phyloP scores from a whole-genome alignment of 2,797 vertebrate species.

The Phataginus tricuspis region DNA sequence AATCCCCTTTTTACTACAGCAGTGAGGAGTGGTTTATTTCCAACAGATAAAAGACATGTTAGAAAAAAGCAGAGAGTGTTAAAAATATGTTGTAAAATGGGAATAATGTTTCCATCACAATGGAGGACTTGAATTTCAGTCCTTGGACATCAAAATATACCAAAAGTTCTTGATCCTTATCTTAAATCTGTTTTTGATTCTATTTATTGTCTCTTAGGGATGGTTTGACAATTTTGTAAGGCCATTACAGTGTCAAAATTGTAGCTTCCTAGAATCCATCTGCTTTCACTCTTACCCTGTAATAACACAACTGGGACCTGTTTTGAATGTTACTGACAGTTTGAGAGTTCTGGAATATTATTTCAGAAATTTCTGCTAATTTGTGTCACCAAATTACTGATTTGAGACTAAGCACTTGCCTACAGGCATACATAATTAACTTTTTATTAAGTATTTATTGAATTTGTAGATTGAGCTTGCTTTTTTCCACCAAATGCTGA shows the following conservation, averaged over 20 bases:
- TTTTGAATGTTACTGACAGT: slow-evolving; percentile 55
- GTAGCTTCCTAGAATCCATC: slow-evolving; percentile 28
- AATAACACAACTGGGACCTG: slow-evolving; percentile 32
- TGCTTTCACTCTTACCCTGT: neutral
- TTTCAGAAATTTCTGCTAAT: slow-evolving; percentile 65
- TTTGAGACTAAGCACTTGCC: slow-evolving; percentile 58
- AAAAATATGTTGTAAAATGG: neutral
- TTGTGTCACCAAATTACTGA: slow-evolving; percentile 67
- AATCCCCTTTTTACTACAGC: neutral
- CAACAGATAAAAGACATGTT: neutral
- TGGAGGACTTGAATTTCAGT: neutral
- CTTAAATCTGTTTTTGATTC: slow-evolving; percentile 6
- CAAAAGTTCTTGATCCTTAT: neutral
- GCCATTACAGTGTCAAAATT: slow-evolving; percentile 16
- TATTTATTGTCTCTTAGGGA: neutral
- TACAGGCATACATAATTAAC: slow-evolving; percentile 42
- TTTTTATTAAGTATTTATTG: slow-evolving; percentile 62
- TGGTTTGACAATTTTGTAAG: slow-evolving; percentile 30
- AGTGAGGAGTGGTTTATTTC: neutral
- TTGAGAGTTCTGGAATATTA: slow-evolving; percentile 35
- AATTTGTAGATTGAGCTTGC: slow-evolving; percentile 48
- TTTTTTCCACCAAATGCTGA: slow-evolving; percentile 16
- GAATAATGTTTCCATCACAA: neutral
- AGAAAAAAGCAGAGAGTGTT: neutral
- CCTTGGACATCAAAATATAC: neutral